A percentile compares a stretch with the other conserved stretches of the same genome.
Conservation (phyloP, 2,113 vertebrate genomes). For the Trinectes maculatus region DNA sequence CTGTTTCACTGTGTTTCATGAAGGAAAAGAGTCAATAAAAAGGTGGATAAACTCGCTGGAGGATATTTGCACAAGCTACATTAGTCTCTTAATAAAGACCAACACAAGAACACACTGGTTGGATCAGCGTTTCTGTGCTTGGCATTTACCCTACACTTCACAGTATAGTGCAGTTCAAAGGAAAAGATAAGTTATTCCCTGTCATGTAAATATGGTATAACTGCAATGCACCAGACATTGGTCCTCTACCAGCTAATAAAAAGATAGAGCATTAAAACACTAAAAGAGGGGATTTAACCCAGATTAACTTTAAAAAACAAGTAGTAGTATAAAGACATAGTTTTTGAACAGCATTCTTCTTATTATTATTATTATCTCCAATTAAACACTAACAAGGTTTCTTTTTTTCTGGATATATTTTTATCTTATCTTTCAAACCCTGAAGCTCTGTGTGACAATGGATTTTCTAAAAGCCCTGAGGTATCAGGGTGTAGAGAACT, state of each 20-base stretch:
- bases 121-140: slow-evolving; percentile 13
- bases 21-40: slow-evolving; percentile 62
- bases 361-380: no score
- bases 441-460: slow-evolving; percentile 41
- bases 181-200: slow-evolving; percentile 37
- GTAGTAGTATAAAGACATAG: neutral
- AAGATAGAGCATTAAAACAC: neutral
- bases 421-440: slow-evolving; percentile 34
- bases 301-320: neutral
- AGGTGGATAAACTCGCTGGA: slow-evolving; percentile 65
- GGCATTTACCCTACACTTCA: slow-evolving; percentile 17
- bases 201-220: slow-evolving; percentile 38
- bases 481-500: slow-evolving; percentile 48
- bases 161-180: slow-evolving; percentile 32
- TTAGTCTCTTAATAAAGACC: slow-evolving; percentile 42
- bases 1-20: slow-evolving; percentile 64
- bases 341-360: neutral
- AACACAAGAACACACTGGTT: neutral
- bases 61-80: slow-evolving; percentile 40
- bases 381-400: slow-evolving; percentile 17
- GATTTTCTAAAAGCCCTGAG: slow-evolving; percentile 62
- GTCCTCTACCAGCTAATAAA: slow-evolving; percentile 20
- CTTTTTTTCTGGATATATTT: slow-evolving; percentile 46
- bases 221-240: slow-evolving; percentile 51
- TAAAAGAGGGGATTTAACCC: neutral